Evolutionary conservation across 2,113 vertebrate genomes (phyloP), one percentile per base, ranked within the genome.

Genomic region (Embiotoca jacksoni): DNA sequence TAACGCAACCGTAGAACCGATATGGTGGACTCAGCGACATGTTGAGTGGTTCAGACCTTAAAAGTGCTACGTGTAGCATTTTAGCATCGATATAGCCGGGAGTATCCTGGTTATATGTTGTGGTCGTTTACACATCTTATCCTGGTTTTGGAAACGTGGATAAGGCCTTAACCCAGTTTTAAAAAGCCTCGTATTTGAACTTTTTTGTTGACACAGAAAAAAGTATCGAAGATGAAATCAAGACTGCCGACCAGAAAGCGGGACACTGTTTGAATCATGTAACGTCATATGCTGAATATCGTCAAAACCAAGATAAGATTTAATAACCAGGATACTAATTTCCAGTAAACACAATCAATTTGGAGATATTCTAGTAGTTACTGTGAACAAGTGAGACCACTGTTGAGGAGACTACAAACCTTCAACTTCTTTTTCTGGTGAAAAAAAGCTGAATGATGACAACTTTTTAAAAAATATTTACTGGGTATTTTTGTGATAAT

Each of bases 381-480:
- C 50, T 67, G 66, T 62, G 50, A 78, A 75, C 56, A 84, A 35
- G 49, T 44, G 5, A 75, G 73, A 67, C 59, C 47, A 32, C 16
- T 44, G 59, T 13, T 57, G 41, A 56, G 53, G 41, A 55, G 3
- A 13, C 32, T 47, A 31, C 3, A 5, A n/a, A 60, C 13, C 4
- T 15, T n/a, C 41, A 44, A 3, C 39, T 41, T 7, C 39, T 41
- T 23, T 23, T 23, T 23, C 23, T 23, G 23, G 23, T 23, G 23
- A 23, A 23, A 23, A 23, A 23, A 23, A 10, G 39, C 7, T 9
- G 6, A 7, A 41, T 2, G 10, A 41, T 41, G 10, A 41, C 39
- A 9, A 5, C 9, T 5, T 41, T 41, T 23, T 5, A 5, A 7
- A 5, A 5, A 7, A 9, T 41, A 2, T 41, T 41, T 41, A 1